Base-by-base conservation (phyloP, 35 echinoderm and acorn worm species). In the Heliocidaris tuberculata region DNA sequence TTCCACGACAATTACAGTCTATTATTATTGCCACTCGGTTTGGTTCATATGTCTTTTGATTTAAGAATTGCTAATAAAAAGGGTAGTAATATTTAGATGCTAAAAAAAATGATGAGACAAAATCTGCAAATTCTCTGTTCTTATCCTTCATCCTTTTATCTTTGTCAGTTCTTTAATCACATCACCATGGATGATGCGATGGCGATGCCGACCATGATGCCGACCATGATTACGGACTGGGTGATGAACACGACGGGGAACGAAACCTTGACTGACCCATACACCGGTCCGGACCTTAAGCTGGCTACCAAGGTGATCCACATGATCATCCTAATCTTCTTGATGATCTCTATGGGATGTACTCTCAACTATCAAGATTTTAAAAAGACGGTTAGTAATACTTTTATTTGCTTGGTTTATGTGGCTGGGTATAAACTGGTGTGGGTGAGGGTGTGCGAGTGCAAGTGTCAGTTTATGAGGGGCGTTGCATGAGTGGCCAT, bases 341-440 rank as follows among this genome's bases (percentile, higher is more conserved):
- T 92, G 9, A 92, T 92, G 90, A 92, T 92, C 29, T 48, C 90
- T 11, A 92, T 92, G 90, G 90, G 90, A 12, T 48, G 42, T 48
- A 48, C 50, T 13, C 9, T 92, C 12, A 27, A 92, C 42, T 30
- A 16, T 13, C 13, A 92, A 52, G 90, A 92, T 12, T 92, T 92
- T 54, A 92, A 52, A 92, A 27, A 92, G 19, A 92, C 90, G 90
- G 90, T 92, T 19, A 92, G 50, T 92, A 15, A 30, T 1, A 24
- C 31, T 89, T 89, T 1, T 89, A 15, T 89, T 89, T 89, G 86
- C 31, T 30, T 89, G 13, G 6, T 86, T 13, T 86, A 11, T n/a
- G 27, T 86, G 27, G 27, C 21, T 24, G 31, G 27, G 6, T 30
- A 86, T 8, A 86, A 16, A 6, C 7, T 9, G 6, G 24, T 86